Evolutionary conservation across 1,140 invertebrate genomes (phyloP).

Genomic region (Plectrocnemia conspersa): DNA sequence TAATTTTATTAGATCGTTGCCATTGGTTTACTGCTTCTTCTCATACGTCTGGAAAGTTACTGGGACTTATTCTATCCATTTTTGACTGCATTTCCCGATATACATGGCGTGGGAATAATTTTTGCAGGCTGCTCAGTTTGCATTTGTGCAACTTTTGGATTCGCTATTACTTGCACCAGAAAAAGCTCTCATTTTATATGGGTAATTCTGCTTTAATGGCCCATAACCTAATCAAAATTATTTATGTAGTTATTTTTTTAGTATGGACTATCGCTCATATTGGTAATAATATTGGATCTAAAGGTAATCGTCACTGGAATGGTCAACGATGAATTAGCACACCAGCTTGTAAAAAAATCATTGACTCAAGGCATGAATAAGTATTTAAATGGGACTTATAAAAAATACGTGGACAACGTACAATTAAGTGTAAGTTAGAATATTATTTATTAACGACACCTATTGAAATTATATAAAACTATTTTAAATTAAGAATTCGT

Average conservation of each 20-base stretch:
- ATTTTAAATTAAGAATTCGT: no score
- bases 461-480: no score
- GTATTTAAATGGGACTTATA: background rate
- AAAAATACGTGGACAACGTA: slow-evolving; percentile 7
- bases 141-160: slow-evolving; percentile 1
- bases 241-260: slow-evolving; percentile 6
- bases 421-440: slow-evolving; percentile 7
- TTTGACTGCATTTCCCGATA: background rate
- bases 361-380: background rate
- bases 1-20: slow-evolving; percentile 16
- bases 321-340: background rate
- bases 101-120: slow-evolving; percentile 3
- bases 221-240: background rate
- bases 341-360: background rate
- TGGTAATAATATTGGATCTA: slow-evolving; percentile 7
- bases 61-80: slow-evolving; percentile 19
- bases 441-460: slow-evolving; percentile 10
- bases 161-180: background rate
- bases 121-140: background rate
- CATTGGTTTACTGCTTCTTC: slow-evolving; percentile 2
- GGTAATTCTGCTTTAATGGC: slow-evolving; percentile 3
- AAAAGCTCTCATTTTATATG: slow-evolving; percentile 12
- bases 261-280: slow-evolving; percentile 1
- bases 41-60: slow-evolving; percentile 12
- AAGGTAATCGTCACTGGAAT: background rate